phyloP scores from a whole-genome alignment of 2,888 invertebrate species.

The Tipula unca region DNA sequence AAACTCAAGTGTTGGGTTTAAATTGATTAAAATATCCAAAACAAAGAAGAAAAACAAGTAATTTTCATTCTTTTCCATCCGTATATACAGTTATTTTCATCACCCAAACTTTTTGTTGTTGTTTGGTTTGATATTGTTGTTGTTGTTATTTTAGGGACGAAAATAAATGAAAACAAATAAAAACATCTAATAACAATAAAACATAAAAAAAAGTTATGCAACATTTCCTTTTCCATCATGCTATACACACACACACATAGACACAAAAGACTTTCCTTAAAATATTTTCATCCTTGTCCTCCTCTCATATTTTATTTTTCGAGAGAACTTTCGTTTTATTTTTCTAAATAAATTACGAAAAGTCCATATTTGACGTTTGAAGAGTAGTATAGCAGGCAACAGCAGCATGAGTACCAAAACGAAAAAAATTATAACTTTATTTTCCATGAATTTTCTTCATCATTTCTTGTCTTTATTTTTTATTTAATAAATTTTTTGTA shows the following conservation, averaged over 20 bases:
- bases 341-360: neutral
- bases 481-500: neutral
- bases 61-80: neutral
- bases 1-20: neutral
- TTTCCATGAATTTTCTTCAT: neutral
- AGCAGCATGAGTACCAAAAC: neutral
- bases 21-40: neutral
- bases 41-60: neutral
- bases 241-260: no score
- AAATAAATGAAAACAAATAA: neutral
- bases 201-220: neutral
- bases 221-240: neutral
- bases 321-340: neutral
- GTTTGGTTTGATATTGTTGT: neutral
- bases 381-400: neutral
- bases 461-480: neutral
- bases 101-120: neutral
- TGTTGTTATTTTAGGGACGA: neutral
- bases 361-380: neutral
- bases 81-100: neutral
- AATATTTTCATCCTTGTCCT: neutral
- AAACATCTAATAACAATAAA: neutral
- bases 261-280: neutral
- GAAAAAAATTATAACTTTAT: neutral
- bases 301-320: neutral